Base-by-base conservation (phyloP, 2,113 vertebrate genomes). In the Halichoeres trimaculatus region DNA sequence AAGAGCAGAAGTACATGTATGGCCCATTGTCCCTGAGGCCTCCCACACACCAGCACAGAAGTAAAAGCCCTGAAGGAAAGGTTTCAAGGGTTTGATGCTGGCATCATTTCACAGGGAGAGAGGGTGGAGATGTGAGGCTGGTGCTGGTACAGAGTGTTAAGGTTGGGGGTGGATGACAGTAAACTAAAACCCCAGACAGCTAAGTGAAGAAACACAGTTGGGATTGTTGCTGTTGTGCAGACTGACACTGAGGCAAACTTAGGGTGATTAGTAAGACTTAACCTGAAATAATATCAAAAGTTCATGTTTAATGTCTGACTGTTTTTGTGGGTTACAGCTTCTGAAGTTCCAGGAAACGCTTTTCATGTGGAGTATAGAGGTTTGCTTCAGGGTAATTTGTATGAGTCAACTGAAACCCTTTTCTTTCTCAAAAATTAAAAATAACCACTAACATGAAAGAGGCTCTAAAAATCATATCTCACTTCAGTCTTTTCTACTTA, bases 1-100 rank as follows among this genome's bases (percentile, higher is more conserved):
- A 70, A 74, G 73, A 83, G 65, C 73, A 68, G 67, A 78, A 62
- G 70, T 68, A 69, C 22, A 75, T 86, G 64, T 78, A 80, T 74
- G 57, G 53, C 52, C 61, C 19, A 41, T 64, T 68, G 48, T 75
- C 62, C 59, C 57, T 61, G 6, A 17, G 58, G 74, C 63, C 66
- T 76, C 75, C 81, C 62, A 81, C 78, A 43, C 6, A 0, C 48
- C 54, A 57, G 55, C 55, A 55, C 1, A 47, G 50, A 68, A 75
- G 74, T 50, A 48, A 73, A 83, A 60, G 41, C 56, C 56, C 66
- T 59, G 52, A 50, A 77, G 74, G 24, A 48, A 73, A 24, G 9
- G 30, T 78, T 60, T 78, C 54, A 43, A 56, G 56, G 20, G 57
- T 48, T 40, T 56, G 50, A 54, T 58, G 24, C 40, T 75, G 66